These are phyloP conservation scores for Hetaerina titia DNA, from an alignment of 2,888 invertebrate species.

Conservation along the genomic window DNA sequence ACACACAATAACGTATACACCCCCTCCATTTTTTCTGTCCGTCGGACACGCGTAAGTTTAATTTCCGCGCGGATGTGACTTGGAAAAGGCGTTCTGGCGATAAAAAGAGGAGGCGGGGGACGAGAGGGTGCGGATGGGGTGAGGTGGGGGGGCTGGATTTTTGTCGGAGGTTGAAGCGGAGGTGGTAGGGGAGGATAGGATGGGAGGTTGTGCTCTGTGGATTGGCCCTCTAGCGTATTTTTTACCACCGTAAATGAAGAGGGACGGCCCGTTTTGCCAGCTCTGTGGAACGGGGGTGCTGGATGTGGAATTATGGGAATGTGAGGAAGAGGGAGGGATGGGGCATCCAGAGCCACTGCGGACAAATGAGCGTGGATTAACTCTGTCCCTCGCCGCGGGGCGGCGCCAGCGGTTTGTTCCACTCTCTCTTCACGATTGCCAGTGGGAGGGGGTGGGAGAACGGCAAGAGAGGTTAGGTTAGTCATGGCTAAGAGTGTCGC, in stretches of 20 bases:
- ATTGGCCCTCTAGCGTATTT: too few relatives aligned
- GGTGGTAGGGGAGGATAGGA: neutral
- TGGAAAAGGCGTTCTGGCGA: neutral
- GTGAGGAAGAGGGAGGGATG: neutral
- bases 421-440: neutral
- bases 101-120: neutral
- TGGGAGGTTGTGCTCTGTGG: neutral
- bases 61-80: neutral
- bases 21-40: too few relatives aligned
- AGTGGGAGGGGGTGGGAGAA: neutral
- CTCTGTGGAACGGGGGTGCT: neutral
- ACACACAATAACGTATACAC: too few relatives aligned
- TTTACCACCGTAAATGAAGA: too few relatives aligned
- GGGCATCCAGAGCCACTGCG: neutral
- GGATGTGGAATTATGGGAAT: neutral
- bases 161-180: neutral
- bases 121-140: neutral
- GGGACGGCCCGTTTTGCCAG: neutral
- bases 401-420: neutral
- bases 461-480: neutral
- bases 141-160: neutral
- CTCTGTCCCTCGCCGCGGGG: slow-evolving; percentile 45
- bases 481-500: neutral
- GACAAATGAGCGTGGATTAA: slow-evolving; percentile 58
- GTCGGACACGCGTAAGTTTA: neutral